Evolutionary conservation across 2,113 vertebrate species (phyloP), one percentile per base, ranked within the genome.

Genomic region (Parotia lawesii): DNA sequence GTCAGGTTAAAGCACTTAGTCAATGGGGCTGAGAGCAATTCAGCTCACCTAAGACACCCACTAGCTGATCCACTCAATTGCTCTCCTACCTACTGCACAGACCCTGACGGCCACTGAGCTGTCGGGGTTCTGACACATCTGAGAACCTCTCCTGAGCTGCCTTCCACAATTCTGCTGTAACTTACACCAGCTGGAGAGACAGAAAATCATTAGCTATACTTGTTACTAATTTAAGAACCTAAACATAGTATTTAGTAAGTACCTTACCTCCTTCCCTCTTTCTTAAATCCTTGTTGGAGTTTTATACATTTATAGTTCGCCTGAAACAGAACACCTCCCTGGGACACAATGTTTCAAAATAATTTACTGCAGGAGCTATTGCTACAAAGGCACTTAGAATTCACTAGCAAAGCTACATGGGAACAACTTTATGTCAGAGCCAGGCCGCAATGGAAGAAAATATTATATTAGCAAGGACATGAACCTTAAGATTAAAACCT

Each of bases 41-140:
- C 44, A 50, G 40, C 21, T 87, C 50, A 80, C 25, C 16, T 37
- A 56, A 64, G 22, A 61, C 6, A 62, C 3, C 29, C 25, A 62
- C 61, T 16, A 73, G 25, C 31, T 78, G 29, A 86, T 47, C 6
- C 10, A 11, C 31, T 20, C 53, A 65, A 70, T 6, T 77, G 31
- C 44, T 77, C 40, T 83, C 28, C 33, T 29, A 45, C 12, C n/a
- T 37, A 23, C 38, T 38, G 6, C 57, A 47, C 40, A 85, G 37
- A 48, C 15, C 25, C 17, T 48, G 23, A 66, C 12, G 3, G n/a
- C 42, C 56, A 73, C 24, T 0, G 0, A 62, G 15, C 10, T 78
- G 24, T 38, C 25, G n/a, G 15, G 11, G 6, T 3, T 67, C 45
- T 60, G 61, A 78, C 33, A 78, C 3, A 72, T 35, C 35, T 16